Evolutionary conservation across 2,888 invertebrate genomes (phyloP).

Genomic region (Lacanobia wlatinum): DNA sequence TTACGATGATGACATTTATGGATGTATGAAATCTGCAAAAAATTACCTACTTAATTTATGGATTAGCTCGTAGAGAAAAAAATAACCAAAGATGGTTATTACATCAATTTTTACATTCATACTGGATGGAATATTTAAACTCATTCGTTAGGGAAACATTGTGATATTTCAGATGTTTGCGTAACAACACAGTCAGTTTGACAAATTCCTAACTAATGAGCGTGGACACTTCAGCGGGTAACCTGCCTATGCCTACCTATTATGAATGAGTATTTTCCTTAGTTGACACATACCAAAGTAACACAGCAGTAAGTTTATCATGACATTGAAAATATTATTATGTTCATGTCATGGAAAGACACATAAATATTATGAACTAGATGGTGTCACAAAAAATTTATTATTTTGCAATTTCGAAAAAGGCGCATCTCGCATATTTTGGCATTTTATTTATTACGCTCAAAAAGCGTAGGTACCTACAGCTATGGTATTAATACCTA

Average conservation of each 20-base stretch:
- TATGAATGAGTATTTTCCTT: constrained; percentile 43
- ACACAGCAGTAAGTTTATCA: not conserved
- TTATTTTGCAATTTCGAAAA: too few relatives aligned
- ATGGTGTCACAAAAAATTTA: not conserved
- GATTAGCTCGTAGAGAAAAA: too few relatives aligned
- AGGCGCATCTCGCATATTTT: too few relatives aligned
- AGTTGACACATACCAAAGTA: constrained; percentile 33
- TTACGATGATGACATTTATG: too few relatives aligned
- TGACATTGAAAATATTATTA: constrained; percentile 6
- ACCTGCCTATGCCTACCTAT: not conserved
- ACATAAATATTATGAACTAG: not conserved
- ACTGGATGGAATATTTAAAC: not conserved
- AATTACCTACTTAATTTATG: too few relatives aligned
- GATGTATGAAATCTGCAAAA: too few relatives aligned
- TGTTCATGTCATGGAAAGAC: not conserved
- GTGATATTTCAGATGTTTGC: constrained; percentile 20
- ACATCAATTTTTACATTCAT: not conserved
- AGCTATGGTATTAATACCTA: too few relatives aligned
- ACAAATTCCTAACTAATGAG: constrained; percentile 35
- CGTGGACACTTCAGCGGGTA: not conserved
- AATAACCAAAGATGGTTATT: too few relatives aligned
- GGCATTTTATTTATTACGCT: too few relatives aligned
- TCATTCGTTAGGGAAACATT: constrained; percentile 1
- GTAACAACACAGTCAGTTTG: constrained; percentile 3
- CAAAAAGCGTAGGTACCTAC: too few relatives aligned